These are phyloP conservation scores for Chironomus tepperi DNA, from an alignment of 1,140 invertebrate species.

Conservation along the genomic window DNA sequence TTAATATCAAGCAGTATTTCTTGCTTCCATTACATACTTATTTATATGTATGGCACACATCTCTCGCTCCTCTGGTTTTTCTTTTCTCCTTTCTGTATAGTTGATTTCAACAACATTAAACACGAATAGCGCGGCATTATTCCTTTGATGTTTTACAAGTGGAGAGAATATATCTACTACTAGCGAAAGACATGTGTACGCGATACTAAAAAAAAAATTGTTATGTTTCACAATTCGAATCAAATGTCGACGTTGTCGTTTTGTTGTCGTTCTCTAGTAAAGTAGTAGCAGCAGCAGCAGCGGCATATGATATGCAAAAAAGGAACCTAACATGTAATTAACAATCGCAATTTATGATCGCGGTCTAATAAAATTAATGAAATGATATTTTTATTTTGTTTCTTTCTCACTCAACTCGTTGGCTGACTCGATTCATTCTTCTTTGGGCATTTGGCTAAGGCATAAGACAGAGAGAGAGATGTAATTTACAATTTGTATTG, in stretches of 20 bases:
- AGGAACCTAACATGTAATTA: conserved; percentile 20
- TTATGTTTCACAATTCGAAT: not conserved
- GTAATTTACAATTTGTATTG: not conserved
- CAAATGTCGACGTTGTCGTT: too few relatives aligned
- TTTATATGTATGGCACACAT: not conserved
- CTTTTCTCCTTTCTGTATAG: conserved; percentile 1
- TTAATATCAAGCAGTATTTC: not conserved
- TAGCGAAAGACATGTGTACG: not conserved
- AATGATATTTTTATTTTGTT: conserved; percentile 1
- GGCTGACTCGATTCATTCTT: not conserved
- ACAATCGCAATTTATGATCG: not conserved
- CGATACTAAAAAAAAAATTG: not conserved
- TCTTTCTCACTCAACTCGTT: not conserved
- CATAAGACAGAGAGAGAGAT: not conserved
- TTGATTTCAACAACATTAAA: conserved; percentile 16
- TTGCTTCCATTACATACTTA: not conserved
- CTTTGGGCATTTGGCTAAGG: not conserved
- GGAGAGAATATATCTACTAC: conserved; percentile 8
- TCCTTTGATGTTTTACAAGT: conserved; percentile 21
- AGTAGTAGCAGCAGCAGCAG: not conserved
- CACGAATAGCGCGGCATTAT: not conserved
- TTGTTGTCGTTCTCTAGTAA: not conserved
- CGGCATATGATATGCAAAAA: conserved; percentile 12
- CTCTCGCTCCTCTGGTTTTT: not conserved
- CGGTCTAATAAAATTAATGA: conserved; percentile 6